Evolutionary conservation across 2,888 invertebrate genomes (phyloP).

Genomic region (Acronicta alni): DNA sequence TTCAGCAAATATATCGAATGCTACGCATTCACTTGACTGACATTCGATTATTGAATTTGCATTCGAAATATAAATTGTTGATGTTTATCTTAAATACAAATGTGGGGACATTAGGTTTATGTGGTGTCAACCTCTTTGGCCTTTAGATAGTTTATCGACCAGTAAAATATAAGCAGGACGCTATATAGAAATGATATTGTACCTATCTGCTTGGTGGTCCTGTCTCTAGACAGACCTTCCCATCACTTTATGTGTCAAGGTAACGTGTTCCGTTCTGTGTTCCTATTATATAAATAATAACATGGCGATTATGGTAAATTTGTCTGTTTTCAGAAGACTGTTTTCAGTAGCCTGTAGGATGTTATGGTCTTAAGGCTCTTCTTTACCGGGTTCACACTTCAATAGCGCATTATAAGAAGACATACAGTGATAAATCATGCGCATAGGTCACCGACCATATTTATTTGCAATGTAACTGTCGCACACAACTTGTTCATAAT

Average conservation of each 20-base stretch:
- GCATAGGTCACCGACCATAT: slow-evolving; percentile 30
- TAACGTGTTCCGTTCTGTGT: not conserved
- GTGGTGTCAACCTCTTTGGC: slow-evolving; percentile 46
- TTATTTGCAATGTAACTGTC: slow-evolving; percentile 30
- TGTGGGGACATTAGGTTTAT: slow-evolving; percentile 51
- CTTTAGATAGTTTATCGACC: slow-evolving; percentile 42
- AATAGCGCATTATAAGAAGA: slow-evolving; percentile 11
- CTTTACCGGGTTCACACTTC: not conserved
- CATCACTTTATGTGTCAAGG: slow-evolving; percentile 23
- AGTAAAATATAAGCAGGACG: slow-evolving; percentile 35
- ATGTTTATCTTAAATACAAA: slow-evolving; percentile 52
- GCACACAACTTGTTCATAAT: slow-evolving; percentile 17
- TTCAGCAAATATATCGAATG: slow-evolving; percentile 37
- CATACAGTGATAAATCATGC: not conserved
- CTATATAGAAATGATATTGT: slow-evolving; percentile 16
- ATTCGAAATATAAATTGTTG: slow-evolving; percentile 48
- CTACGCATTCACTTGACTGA: slow-evolving; percentile 48
- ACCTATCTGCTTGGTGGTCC: slow-evolving; percentile 30
- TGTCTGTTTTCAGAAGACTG: too few species aligned
- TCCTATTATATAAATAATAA: not conserved
- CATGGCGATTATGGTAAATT: too few species aligned
- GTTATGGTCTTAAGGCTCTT: too few species aligned
- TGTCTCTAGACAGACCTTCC: slow-evolving; percentile 22
- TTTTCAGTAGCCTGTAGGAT: too few species aligned
- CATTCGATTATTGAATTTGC: slow-evolving; percentile 54